Conservation (phyloP, 2,797 vertebrate genomes). For the Rhinoraja longicauda region DNA sequence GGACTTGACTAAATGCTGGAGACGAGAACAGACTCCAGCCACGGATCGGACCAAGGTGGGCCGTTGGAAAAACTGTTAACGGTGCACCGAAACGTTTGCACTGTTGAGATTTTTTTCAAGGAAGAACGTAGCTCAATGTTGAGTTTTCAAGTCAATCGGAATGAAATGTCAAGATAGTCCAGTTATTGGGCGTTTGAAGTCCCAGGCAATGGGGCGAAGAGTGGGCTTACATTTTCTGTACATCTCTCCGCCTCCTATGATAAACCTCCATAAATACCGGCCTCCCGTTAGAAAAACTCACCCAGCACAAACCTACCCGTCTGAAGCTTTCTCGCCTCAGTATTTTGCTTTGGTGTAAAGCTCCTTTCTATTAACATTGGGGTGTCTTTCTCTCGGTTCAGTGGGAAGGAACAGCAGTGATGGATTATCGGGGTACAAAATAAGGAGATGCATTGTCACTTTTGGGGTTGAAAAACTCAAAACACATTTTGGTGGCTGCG, state of each 20-base stretch:
- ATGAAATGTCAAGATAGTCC: background rate
- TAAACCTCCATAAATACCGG: too few species aligned
- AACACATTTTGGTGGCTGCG: background rate
- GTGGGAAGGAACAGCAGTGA: background rate
- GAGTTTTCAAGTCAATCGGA: background rate
- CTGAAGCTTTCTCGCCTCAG: too few species aligned
- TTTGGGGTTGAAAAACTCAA: too few species aligned
- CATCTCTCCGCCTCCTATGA: background rate
- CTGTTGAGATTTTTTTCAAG: too few species aligned
- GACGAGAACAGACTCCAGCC: background rate
- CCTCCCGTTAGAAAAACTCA: too few species aligned
- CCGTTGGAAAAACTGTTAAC: too few species aligned
- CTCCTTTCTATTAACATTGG: too few species aligned
- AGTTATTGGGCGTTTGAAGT: background rate
- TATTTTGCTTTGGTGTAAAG: too few species aligned
- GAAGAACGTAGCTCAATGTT: background rate
- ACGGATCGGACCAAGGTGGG: background rate
- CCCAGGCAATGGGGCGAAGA: too few species aligned
- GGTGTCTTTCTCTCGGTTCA: too few species aligned
- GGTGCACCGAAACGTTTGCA: background rate
- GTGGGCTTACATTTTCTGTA: background rate
- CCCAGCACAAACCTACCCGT: too few species aligned
- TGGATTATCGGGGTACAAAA: background rate
- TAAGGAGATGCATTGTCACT: background rate
- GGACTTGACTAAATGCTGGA: background rate